phyloP scores from a whole-genome alignment of 2,797 vertebrate genomes.

The Dromococcyx pavoninus region DNA sequence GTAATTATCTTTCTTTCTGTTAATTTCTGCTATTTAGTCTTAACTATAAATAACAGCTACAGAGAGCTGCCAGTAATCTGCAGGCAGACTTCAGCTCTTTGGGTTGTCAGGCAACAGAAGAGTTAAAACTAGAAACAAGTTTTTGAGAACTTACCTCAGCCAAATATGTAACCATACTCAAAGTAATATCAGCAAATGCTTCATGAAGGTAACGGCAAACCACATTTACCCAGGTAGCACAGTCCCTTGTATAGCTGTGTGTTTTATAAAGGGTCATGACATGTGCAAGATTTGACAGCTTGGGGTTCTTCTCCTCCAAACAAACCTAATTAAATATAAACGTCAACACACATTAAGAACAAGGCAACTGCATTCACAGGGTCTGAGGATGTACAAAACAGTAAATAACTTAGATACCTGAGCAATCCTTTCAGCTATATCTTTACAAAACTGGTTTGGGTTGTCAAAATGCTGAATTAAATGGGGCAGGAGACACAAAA shows the following conservation, averaged over 20 bases:
- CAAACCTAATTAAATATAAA: conserved; percentile 85
- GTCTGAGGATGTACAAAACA: background rate
- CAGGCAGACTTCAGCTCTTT: background rate
- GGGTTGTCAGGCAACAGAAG: background rate
- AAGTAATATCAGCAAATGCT: conserved; percentile 91
- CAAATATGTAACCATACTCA: conserved; percentile 97
- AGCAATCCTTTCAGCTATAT: conserved; percentile 94
- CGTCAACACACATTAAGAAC: conserved; percentile 13
- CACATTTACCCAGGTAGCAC: conserved; percentile 96
- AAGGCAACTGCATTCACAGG: background rate
- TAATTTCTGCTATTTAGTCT: background rate
- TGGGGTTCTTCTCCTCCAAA: conserved; percentile 93
- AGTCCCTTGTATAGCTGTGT: conserved; percentile 94
- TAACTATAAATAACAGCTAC: background rate
- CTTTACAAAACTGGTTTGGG: conserved; percentile 98
- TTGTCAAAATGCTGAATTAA: conserved; percentile 95
- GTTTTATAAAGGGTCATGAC: conserved; percentile 99
- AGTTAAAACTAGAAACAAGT: background rate
- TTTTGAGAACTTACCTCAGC: conserved; percentile 85
- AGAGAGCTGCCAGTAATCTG: background rate
- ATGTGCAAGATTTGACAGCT: conserved; percentile 94
- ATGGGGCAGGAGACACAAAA: conserved; percentile 95
- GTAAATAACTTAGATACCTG: conserved; percentile 81
- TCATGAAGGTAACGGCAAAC: conserved; percentile 98
- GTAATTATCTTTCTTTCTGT: background rate